A percentile compares a stretch with the other conserved stretches of the same genome.
Evolutionary conservation across 2,888 invertebrate genomes (phyloP).

Genomic region (Bellardia bayeri): DNA sequence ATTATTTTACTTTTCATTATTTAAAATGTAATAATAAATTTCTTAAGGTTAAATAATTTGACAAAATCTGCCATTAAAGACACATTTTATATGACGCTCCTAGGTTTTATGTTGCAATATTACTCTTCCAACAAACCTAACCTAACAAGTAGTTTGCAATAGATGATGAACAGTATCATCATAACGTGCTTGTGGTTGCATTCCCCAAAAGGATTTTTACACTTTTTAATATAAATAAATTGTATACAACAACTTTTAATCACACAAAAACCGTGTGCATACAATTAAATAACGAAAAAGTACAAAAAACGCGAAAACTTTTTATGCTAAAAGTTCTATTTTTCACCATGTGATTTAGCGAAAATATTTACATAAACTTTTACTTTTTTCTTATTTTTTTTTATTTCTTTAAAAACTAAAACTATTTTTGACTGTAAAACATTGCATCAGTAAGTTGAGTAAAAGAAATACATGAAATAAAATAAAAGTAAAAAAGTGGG

Average conservation of each 20-base stretch:
- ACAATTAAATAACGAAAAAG: constrained; percentile 37
- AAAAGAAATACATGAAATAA: constrained; percentile 32
- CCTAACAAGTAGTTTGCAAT: not conserved
- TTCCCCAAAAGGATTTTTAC: constrained; percentile 11
- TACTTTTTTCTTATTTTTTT: not conserved
- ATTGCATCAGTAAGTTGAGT: constrained; percentile 43
- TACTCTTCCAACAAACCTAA: not conserved
- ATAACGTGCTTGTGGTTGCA: constrained; percentile 22
- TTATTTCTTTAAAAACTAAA: constrained; percentile 51
- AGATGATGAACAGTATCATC: constrained; percentile 4
- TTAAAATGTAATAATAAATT: too few relatives aligned
- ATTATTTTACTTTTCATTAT: too few relatives aligned
- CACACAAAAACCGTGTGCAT: constrained; percentile 51
- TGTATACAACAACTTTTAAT: constrained; percentile 39
- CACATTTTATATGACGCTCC: too few relatives aligned
- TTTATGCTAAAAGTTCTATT: constrained; percentile 37
- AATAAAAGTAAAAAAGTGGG: constrained; percentile 18
- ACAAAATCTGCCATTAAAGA: not conserved
- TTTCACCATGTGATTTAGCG: constrained; percentile 46
- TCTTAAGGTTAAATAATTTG: not conserved
- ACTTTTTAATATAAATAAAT: constrained; percentile 45
- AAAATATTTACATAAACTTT: constrained; percentile 56
- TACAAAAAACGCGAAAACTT: not conserved
- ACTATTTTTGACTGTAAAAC: constrained; percentile 44
- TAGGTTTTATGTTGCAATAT: not conserved